phyloP scores from a whole-genome alignment of 2,113 vertebrate species.

The Alligator sinensis region DNA sequence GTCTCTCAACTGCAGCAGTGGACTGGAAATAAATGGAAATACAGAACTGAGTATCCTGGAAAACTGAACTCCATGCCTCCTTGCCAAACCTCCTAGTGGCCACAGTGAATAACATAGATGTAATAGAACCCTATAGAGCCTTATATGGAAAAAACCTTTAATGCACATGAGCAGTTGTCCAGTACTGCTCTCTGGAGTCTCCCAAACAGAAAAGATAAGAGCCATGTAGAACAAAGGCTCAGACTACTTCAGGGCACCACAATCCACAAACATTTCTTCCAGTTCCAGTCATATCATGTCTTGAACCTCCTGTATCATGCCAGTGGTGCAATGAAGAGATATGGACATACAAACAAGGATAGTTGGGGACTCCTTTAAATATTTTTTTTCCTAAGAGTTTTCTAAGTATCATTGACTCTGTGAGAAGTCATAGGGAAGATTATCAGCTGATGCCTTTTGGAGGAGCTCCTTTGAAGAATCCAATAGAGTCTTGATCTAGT shows the following conservation, averaged over 20 bases:
- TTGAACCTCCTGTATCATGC: background rate
- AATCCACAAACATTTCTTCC: background rate
- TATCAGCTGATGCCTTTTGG: background rate
- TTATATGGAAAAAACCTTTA: background rate
- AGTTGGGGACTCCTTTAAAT: accelerated
- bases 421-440: background rate
- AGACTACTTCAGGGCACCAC: background rate
- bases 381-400: background rate
- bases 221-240: background rate
- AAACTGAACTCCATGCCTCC: accelerated
- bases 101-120: accelerated
- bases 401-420: background rate
- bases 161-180: accelerated
- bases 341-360: background rate
- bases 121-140: background rate
- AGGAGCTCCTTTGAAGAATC: background rate
- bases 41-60: background rate
- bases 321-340: background rate
- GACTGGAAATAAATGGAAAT: slow-evolving; percentile 26
- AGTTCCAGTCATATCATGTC: background rate
- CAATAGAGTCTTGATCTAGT: background rate
- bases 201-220: accelerated
- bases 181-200: accelerated
- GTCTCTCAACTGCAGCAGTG: slow-evolving; percentile 16
- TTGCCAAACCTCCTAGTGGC: background rate